Conservation (phyloP, 2,797 vertebrate species). For the Cichlasoma orientale region DNA sequence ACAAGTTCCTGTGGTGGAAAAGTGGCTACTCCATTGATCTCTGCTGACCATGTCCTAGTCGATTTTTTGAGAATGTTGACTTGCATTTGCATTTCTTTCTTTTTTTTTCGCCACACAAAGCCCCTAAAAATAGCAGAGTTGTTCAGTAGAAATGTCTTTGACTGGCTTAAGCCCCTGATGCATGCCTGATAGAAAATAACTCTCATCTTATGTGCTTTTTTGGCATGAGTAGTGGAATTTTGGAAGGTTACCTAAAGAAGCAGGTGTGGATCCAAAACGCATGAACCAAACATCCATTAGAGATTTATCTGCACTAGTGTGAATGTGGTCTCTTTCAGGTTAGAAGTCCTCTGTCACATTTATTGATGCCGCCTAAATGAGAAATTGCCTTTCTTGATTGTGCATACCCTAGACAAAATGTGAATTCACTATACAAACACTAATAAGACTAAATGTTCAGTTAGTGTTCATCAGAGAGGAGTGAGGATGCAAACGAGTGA, state of each 20-base stretch:
- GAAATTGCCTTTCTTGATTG: conserved; percentile 43
- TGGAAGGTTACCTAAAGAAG: neutral
- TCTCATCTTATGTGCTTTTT: neutral
- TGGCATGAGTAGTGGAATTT: neutral
- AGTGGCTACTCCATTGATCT: neutral
- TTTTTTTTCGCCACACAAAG: neutral
- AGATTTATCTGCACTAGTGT: conserved; percentile 34
- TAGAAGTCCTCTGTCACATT: conserved; percentile 26
- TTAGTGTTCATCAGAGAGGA: conserved; percentile 6
- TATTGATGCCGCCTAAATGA: conserved; percentile 17
- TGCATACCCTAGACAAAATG: conserved; percentile 48
- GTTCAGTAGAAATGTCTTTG: neutral
- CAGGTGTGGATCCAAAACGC: neutral
- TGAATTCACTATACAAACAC: conserved; percentile 52
- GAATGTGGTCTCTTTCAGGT: conserved; percentile 54
- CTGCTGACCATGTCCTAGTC: neutral
- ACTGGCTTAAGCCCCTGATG: conserved; percentile 1
- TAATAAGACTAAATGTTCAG: conserved; percentile 7
- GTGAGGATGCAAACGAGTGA: conserved; percentile 4
- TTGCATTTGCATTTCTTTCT: neutral
- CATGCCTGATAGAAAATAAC: neutral
- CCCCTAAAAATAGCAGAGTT: neutral
- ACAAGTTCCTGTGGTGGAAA: too few relatives aligned
- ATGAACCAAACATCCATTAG: neutral
- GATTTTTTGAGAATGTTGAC: neutral